Base-by-base conservation (phyloP, 2,888 invertebrate genomes). In the Nomada fabriciana region DNA sequence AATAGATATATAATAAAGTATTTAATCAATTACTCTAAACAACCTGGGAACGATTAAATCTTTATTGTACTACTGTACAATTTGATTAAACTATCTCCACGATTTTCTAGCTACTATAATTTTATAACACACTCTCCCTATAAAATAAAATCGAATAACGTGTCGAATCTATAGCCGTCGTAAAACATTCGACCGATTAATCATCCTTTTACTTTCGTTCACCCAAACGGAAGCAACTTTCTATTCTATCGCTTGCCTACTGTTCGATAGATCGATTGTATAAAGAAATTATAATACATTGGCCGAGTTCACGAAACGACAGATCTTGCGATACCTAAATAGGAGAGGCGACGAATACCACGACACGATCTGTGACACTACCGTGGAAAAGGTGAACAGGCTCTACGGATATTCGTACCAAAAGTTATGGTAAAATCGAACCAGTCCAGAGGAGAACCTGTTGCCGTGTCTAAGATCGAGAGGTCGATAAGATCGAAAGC, bases 401-500 rank as follows among this genome's bases (percentile, higher is more conserved):
- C 72, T 78, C 72, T 65, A 52, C 60, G 80, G 68, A 86, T 86
- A 87, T 86, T 87, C 87, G 86, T 80, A 74, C 70, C 85, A 78
- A 59, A 63, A 86, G 71, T 86, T 86, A 85, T 80, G 85, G 86
- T 76, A 88, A 88, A 88, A 88, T 82, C 80, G 68, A 86, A 80
- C 83, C 88, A 79, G 86, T 88, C 85, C 80, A 70, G 82, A 74
- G 84, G 85, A 86, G 88, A 88, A 87, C 88, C 83, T 88, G 88
- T 86, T 88, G 88, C 87, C 85, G 87, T 87, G 85, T 88, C 88
- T 88, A 86, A 90, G 92, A 92, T 91, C 89, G 85, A 82, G 86
- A 87, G 86, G 83, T 77, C 89, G 92, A 91, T 91, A 92, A 89
- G 86, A 63, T 82, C 84, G 85, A 90, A 90, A 91, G 89, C 86